Percentiles rank a stretch among this genome's conserved stretches.
Conservation (phyloP, 2,797 vertebrate species). For the Acanthurus tractus region DNA sequence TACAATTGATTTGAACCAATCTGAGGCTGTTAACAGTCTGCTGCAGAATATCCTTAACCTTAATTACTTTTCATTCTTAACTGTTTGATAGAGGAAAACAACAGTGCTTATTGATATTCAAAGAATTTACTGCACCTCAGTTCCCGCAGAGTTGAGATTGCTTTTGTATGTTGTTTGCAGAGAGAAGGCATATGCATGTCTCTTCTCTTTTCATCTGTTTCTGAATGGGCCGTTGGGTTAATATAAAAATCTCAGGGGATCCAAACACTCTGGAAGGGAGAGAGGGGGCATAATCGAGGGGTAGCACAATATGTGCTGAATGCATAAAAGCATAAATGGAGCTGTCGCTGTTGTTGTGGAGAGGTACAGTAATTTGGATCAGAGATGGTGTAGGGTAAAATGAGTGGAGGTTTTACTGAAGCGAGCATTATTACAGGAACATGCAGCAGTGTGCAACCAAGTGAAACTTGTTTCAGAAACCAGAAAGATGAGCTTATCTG, state of each 20-base stretch:
- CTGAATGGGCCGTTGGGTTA: slow-evolving; percentile 4
- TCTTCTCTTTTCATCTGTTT: slow-evolving; percentile 16
- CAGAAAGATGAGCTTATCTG: neutral
- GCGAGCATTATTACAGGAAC: neutral
- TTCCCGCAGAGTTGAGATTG: neutral
- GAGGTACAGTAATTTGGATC: slow-evolving; percentile 21
- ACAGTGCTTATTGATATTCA: neutral
- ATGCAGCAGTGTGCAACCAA: neutral
- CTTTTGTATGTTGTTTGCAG: slow-evolving; percentile 20
- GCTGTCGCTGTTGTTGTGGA: neutral
- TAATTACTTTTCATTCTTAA: neutral
- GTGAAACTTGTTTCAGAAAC: neutral
- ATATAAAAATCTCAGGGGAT: neutral
- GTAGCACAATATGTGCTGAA: slow-evolving; percentile 12
- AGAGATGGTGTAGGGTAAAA: neutral
- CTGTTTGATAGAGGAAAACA: neutral
- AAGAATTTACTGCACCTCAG: neutral
- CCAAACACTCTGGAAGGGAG: too few species aligned
- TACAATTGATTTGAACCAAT: neutral
- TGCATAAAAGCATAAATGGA: slow-evolving; percentile 10
- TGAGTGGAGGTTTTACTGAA: neutral
- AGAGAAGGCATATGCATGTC: neutral
- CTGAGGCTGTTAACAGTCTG: neutral
- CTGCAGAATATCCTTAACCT: neutral
- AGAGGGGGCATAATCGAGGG: neutral